phyloP scores from a whole-genome alignment of 2,113 vertebrate genomes.

The Zosterops borbonicus region DNA sequence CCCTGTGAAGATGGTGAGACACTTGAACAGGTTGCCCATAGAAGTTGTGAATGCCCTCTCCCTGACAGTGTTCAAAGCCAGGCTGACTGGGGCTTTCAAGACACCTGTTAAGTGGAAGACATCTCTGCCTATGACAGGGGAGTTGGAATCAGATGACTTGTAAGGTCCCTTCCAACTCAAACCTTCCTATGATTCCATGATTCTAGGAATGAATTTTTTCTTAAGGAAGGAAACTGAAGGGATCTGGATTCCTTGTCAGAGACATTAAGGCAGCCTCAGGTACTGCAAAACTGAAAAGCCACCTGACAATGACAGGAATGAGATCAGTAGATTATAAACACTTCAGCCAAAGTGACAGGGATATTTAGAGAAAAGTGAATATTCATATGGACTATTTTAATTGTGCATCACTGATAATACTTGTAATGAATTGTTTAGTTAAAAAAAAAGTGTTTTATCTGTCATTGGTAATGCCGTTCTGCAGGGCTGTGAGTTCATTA shows the following conservation, averaged over 20 bases:
- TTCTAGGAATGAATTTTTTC: background rate
- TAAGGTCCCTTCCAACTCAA: background rate
- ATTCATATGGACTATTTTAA: background rate
- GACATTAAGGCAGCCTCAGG: background rate
- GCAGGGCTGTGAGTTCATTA: background rate
- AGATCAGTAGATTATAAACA: background rate
- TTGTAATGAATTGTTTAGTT: background rate
- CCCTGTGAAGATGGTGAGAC: background rate
- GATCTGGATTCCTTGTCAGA: background rate
- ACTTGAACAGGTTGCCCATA: background rate
- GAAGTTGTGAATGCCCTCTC: background rate
- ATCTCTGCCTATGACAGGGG: background rate
- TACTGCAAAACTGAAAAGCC: background rate
- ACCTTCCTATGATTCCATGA: background rate
- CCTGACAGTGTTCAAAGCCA: background rate
- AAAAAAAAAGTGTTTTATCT: background rate
- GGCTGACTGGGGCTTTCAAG: background rate
- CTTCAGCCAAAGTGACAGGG: background rate
- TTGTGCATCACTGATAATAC: background rate
- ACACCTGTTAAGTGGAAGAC: background rate
- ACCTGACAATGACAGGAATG: background rate
- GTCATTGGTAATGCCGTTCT: background rate
- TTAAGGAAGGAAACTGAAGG: background rate
- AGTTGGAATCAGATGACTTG: background rate
- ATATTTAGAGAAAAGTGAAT: background rate